These are phyloP conservation scores for Erinaceus europaeus DNA, from an alignment of 2,113 vertebrate species.

Conservation along the genomic window DNA sequence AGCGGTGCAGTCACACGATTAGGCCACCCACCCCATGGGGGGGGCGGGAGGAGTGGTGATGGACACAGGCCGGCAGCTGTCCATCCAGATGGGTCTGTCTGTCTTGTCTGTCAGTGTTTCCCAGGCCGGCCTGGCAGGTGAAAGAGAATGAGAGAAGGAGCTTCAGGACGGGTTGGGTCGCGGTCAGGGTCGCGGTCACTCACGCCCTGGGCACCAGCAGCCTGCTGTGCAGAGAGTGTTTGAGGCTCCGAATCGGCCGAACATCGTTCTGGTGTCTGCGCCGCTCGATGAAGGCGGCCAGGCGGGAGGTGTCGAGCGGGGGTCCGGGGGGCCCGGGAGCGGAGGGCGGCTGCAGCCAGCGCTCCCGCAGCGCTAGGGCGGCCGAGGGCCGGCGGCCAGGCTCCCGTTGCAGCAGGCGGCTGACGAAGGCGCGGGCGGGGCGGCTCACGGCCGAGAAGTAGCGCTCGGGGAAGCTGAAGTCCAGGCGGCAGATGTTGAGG, in stretches of 20 bases:
- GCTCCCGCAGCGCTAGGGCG: conserved; percentile 92
- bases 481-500: conserved; percentile 98
- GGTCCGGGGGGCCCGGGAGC: conserved; percentile 76
- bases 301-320: conserved; percentile 94
- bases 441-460: conserved; percentile 97
- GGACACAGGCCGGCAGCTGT: conserved; percentile 82
- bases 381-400: conserved; percentile 89
- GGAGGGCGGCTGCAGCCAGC: conserved; percentile 90
- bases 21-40: too few species aligned
- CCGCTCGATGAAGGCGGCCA: conserved; percentile 96
- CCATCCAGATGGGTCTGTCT: conserved; percentile 66
- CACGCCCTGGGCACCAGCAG: conserved; percentile 91
- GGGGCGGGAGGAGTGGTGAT: too few species aligned
- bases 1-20: conserved; percentile 82
- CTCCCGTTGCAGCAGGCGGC: conserved; percentile 91
- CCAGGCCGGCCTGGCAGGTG: conserved; percentile 90
- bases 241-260: conserved; percentile 93
- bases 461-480: conserved; percentile 98
- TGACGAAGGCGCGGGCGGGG: conserved; percentile 93
- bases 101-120: conserved; percentile 75
- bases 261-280: conserved; percentile 98
- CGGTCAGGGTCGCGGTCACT: too few species aligned
- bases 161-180: conserved; percentile 82
- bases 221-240: conserved; percentile 94
- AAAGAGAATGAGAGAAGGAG: conserved; percentile 96